These are phyloP conservation scores for Drosophila sturtevanti DNA, from an alignment of 1,140 invertebrate genomes.

Conservation along the genomic window DNA sequence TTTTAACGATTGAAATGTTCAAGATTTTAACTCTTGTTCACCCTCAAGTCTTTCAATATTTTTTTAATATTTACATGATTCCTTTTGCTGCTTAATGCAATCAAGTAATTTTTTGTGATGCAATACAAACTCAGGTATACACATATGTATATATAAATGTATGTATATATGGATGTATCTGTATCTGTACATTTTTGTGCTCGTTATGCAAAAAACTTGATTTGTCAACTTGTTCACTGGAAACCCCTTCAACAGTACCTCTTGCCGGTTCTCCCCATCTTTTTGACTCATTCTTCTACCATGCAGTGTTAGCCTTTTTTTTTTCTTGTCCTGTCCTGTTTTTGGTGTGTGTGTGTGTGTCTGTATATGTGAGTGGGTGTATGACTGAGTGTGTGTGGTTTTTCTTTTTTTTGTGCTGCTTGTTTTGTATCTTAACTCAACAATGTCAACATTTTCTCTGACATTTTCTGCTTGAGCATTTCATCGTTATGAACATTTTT, in stretches of 20 bases:
- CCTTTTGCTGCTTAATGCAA: too few relatives aligned
- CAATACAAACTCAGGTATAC: not conserved
- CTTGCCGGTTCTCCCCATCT: not conserved
- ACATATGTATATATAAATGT: not conserved
- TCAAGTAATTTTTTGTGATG: slow-evolving; percentile 19
- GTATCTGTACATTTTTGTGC: slow-evolving; percentile 33
- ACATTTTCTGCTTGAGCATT: slow-evolving; percentile 54
- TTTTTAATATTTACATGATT: too few relatives aligned
- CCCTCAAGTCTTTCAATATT: too few relatives aligned
- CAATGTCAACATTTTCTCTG: slow-evolving; percentile 66
- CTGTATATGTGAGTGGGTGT: too few relatives aligned
- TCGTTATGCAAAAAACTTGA: slow-evolving; percentile 56
- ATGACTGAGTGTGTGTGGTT: slow-evolving; percentile 31
- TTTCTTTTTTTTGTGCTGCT: slow-evolving; percentile 47
- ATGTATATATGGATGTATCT: not conserved
- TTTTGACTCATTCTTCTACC: not conserved
- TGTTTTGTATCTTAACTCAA: slow-evolving; percentile 41
- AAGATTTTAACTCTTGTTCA: too few relatives aligned
- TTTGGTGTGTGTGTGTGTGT: not conserved
- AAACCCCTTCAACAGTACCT: not conserved
- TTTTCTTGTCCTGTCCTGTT: not conserved
- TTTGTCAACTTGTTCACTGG: slow-evolving; percentile 30
- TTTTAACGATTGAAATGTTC: too few relatives aligned
- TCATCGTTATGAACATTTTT: slow-evolving; percentile 25
- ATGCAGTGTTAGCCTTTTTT: slow-evolving; percentile 17